phyloP scores from a whole-genome alignment of 2,113 vertebrate genomes.

The Entelurus aequoreus region DNA sequence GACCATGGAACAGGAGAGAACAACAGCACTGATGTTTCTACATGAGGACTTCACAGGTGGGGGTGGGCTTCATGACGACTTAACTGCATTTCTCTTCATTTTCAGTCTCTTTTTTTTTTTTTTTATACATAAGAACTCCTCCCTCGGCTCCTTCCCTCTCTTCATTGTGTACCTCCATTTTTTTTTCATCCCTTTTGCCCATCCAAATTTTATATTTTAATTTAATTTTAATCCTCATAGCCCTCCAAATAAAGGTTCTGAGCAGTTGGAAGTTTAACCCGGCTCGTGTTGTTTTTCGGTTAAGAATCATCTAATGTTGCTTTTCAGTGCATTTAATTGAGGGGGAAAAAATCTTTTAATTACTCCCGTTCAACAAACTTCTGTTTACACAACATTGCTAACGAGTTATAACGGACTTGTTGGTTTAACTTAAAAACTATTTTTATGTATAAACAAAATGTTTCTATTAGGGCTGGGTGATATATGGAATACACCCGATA shows the following conservation, averaged over 20 bases:
- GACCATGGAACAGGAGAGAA: slow-evolving; percentile 11
- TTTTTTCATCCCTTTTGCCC: slow-evolving; percentile 26
- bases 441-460: too few species aligned
- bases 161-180: slow-evolving; percentile 45
- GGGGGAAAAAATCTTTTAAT: too few species aligned
- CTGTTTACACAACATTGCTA: too few species aligned
- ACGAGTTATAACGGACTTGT: too few species aligned
- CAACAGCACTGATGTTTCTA: slow-evolving; percentile 53
- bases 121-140: slow-evolving; percentile 40
- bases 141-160: slow-evolving; percentile 25
- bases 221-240: slow-evolving; percentile 73
- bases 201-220: slow-evolving; percentile 72
- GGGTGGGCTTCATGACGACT: slow-evolving; percentile 61
- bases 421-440: too few species aligned
- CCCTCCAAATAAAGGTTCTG: slow-evolving; percentile 76
- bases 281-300: slow-evolving; percentile 12
- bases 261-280: slow-evolving; percentile 62
- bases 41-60: slow-evolving; percentile 65
- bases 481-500: too few species aligned
- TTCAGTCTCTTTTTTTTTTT: slow-evolving; percentile 17
- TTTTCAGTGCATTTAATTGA: too few species aligned
- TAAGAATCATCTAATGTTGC: too few species aligned
- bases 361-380: too few species aligned
- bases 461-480: too few species aligned
- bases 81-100: slow-evolving; percentile 54